A percentile compares a stretch with the other conserved stretches of the same genome.
Conservation (phyloP, 1,140 invertebrate genomes). For the Drosophila nebulosa region DNA sequence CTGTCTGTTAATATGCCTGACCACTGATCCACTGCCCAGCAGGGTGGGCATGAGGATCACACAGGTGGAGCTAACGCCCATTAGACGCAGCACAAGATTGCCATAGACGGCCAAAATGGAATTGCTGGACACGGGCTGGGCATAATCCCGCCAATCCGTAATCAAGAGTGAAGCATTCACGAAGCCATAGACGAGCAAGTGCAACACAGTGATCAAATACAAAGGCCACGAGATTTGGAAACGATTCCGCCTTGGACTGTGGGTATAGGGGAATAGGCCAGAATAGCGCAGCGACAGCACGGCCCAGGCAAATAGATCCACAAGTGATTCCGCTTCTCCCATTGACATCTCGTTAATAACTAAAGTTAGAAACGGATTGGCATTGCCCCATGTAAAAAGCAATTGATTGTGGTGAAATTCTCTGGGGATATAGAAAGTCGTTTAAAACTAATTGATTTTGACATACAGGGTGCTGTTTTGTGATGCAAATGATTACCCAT, state of each 20-base stretch:
- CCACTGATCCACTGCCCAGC: conserved; percentile 5
- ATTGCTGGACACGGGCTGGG: conserved; percentile 18
- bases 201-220: not conserved
- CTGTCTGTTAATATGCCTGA: conserved; percentile 18
- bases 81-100: conserved; percentile 17
- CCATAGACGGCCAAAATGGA: conserved; percentile 12
- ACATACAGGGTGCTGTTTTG: not conserved
- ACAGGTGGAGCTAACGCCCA: conserved; percentile 19
- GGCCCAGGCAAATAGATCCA: conserved; percentile 9
- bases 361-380: not conserved
- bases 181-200: conserved; percentile 19
- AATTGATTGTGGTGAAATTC: not conserved
- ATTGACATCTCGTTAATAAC: conserved; percentile 4
- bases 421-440: not conserved
- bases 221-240: conserved; percentile 23
- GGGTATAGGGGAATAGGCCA: conserved; percentile 22
- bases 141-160: conserved; percentile 22
- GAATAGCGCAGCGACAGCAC: conserved; percentile 8
- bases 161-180: conserved; percentile 15
- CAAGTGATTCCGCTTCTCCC: not conserved
- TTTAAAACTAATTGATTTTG: not conserved
- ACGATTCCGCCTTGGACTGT: not conserved
- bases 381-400: not conserved
- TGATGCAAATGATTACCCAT: not conserved
- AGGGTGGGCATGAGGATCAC: conserved; percentile 20